Conservation (phyloP, 2,113 vertebrate genomes). For the Tilapia sparmanii region DNA sequence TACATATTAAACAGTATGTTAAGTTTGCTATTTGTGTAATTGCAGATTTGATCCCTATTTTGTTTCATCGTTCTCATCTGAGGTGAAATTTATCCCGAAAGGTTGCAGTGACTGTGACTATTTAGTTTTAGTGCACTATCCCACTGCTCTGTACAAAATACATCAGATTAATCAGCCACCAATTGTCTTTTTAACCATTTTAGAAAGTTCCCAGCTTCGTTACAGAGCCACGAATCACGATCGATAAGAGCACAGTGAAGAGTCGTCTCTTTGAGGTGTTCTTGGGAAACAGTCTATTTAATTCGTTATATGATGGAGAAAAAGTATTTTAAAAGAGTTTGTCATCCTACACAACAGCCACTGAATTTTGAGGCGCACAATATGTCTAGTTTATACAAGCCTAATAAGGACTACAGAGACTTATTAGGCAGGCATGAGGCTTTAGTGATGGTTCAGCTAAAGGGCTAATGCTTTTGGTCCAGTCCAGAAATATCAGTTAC, state of each 20-base stretch:
- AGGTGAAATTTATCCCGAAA: not conserved
- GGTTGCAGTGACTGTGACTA: not conserved
- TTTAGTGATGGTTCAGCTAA: not conserved
- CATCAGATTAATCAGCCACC: not conserved
- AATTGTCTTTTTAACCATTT: not conserved
- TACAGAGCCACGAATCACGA: not conserved
- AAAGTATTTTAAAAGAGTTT: slow-evolving; percentile 3
- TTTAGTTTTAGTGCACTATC: not conserved
- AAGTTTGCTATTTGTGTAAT: not conserved
- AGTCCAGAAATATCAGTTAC: not conserved
- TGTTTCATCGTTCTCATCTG: not conserved
- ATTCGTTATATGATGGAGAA: not conserved
- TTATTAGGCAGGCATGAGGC: slow-evolving; percentile 40
- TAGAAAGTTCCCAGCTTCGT: not conserved
- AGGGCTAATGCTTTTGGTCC: not conserved
- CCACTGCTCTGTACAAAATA: not conserved
- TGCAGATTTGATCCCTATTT: not conserved
- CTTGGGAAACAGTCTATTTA: not conserved
- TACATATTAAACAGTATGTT: not conserved
- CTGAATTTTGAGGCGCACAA: not conserved
- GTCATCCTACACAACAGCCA: slow-evolving; percentile 11
- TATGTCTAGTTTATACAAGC: slow-evolving; percentile 10
- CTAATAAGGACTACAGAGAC: slow-evolving; percentile 62
- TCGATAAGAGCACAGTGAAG: not conserved
- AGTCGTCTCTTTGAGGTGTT: not conserved